Evolutionary conservation across 92 coral and sea anemone species (phyloP).

Genomic region (Epizoanthus fatuus): DNA sequence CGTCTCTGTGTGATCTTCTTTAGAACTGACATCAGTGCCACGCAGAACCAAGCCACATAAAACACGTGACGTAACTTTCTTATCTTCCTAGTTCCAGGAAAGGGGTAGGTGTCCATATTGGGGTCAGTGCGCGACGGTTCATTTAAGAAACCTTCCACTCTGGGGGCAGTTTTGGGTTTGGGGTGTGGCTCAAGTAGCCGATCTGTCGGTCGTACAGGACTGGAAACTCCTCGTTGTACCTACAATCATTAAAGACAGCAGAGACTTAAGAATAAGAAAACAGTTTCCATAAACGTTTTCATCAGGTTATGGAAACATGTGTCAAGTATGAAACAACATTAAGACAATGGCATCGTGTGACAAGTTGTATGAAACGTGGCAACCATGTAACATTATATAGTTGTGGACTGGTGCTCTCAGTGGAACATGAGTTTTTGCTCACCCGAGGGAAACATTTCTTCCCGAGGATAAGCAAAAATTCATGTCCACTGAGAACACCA

Average conservation of each 20-base stretch:
- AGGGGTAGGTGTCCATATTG: constrained; percentile 62
- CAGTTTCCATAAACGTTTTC: neutral
- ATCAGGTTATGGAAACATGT: too few species aligned
- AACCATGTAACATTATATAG: too few species aligned
- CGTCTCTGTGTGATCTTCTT: constrained; percentile 55
- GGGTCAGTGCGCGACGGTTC: constrained; percentile 50
- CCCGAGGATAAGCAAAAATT: too few species aligned
- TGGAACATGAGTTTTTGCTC: too few species aligned
- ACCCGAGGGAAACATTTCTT: too few species aligned
- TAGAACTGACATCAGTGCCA: constrained; percentile 67
- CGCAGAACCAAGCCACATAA: constrained; percentile 86
- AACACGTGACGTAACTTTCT: constrained; percentile 80
- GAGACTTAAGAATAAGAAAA: neutral
- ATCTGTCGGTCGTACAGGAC: constrained; percentile 87
- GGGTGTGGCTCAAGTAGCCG: constrained; percentile 51
- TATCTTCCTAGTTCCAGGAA: constrained; percentile 78
- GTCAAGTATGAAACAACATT: too few species aligned
- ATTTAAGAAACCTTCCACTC: constrained; percentile 70
- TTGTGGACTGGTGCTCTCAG: too few species aligned
- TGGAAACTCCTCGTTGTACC: constrained; percentile 71
- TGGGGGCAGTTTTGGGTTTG: constrained; percentile 42
- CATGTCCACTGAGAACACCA: too few species aligned
- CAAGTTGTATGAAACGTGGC: too few species aligned
- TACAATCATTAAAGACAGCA: neutral
- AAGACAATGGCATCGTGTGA: too few species aligned